Evolutionary conservation across 2,888 invertebrate species (phyloP).

Genomic region (Dinocampus coccinellae): DNA sequence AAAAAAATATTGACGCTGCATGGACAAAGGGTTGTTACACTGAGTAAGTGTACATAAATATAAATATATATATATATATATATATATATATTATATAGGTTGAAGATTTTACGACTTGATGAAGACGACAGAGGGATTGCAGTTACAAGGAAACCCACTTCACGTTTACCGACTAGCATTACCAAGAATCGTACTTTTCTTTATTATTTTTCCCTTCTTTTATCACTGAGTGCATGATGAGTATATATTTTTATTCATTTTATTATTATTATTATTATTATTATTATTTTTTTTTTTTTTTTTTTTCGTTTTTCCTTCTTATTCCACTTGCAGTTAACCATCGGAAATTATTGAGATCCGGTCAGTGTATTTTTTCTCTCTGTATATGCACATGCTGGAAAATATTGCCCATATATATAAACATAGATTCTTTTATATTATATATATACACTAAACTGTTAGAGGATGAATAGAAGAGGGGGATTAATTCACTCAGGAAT

Average conservation of each 20-base stretch:
- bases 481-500: slow-evolving; percentile 5
- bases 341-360: slow-evolving; percentile 5
- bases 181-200: slow-evolving; percentile 12
- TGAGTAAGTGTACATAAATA: slow-evolving; percentile 20
- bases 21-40: slow-evolving; percentile 3
- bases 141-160: slow-evolving; percentile 44
- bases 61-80: background rate
- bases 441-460: background rate
- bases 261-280: no score
- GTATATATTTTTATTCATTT: no score
- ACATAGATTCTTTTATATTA: background rate
- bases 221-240: slow-evolving; percentile 3
- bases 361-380: background rate
- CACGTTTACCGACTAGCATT: slow-evolving; percentile 29
- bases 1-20: background rate
- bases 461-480: background rate
- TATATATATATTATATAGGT: slow-evolving; percentile 25
- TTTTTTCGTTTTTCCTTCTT: background rate
- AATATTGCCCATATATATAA: background rate
- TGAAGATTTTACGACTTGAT: slow-evolving; percentile 43
- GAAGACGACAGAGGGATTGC: slow-evolving; percentile 40
- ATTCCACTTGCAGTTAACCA: background rate
- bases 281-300: background rate
- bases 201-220: slow-evolving; percentile 9
- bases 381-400: background rate